A percentile compares a stretch with the other conserved stretches of the same genome.
Conservation (phyloP, 2,888 invertebrate genomes). For the Dynastes maya region DNA sequence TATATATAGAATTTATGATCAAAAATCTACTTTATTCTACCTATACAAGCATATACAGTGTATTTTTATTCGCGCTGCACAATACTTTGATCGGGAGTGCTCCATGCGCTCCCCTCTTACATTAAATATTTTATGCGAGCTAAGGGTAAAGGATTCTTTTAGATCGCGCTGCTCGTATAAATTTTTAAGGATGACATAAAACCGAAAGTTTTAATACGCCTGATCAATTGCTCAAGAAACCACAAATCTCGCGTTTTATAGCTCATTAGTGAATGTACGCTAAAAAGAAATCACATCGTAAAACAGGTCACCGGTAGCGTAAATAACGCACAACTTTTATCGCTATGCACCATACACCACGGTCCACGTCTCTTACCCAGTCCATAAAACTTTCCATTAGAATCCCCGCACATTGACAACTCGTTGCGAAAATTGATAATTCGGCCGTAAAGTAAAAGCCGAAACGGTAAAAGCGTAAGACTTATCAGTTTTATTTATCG, state of each 20-base stretch:
- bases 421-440: conserved; percentile 44
- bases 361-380: conserved; percentile 5
- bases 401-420: conserved; percentile 32
- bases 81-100: background rate
- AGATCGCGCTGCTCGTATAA: background rate
- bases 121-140: conserved; percentile 16
- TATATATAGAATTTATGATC: background rate
- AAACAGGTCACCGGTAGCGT: conserved; percentile 44
- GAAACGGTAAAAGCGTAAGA: conserved; percentile 27
- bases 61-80: conserved; percentile 1
- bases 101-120: no score
- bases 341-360: conserved; percentile 18
- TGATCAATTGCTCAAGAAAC: conserved; percentile 39
- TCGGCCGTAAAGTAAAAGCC: conserved; percentile 40
- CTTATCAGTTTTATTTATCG: conserved; percentile 41
- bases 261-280: conserved; percentile 42
- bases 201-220: conserved; percentile 29
- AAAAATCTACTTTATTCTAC: background rate
- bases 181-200: conserved; percentile 32
- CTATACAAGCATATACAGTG: background rate
- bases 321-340: conserved; percentile 44
- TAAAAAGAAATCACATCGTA: conserved; percentile 42
- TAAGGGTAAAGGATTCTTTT: background rate
- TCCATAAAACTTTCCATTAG: conserved; percentile 36
- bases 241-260: conserved; percentile 38